Evolutionary conservation across 2,888 invertebrate species (phyloP).

Genomic region (Listrodromus nycthemerus): DNA sequence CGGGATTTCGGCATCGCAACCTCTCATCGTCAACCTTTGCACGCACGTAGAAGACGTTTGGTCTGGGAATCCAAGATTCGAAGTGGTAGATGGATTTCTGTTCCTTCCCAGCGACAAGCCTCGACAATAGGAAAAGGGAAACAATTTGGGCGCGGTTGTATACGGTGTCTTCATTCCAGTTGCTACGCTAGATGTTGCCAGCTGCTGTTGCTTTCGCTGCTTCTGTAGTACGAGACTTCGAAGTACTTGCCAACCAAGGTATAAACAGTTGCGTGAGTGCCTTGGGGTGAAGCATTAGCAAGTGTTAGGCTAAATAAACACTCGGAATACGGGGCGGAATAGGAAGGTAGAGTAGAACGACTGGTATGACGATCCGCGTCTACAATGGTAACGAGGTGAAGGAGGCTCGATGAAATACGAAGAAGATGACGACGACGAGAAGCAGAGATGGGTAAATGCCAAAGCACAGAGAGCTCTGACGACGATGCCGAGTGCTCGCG

Average conservation of each 20-base stretch:
- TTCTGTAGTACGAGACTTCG: constrained; percentile 38
- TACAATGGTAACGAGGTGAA: constrained; percentile 62
- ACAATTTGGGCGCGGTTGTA: constrained; percentile 48
- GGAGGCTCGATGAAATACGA: constrained; percentile 56
- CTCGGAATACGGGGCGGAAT: constrained; percentile 62
- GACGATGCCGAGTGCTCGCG: constrained; percentile 38
- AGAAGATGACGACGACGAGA: constrained; percentile 43
- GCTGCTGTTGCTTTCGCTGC: constrained; percentile 38
- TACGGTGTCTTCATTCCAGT: constrained; percentile 31
- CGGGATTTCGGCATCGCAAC: background rate
- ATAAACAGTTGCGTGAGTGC: constrained; percentile 56
- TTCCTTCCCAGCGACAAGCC: background rate
- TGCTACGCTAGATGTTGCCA: constrained; percentile 20
- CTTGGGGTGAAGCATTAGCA: constrained; percentile 72
- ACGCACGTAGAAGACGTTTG: background rate
- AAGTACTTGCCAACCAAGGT: constrained; percentile 45
- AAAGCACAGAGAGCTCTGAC: constrained; percentile 21
- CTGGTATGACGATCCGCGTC: constrained; percentile 51
- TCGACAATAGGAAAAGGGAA: constrained; percentile 13
- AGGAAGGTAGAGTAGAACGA: constrained; percentile 42
- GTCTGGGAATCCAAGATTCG: background rate
- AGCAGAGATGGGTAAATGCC: constrained; percentile 46
- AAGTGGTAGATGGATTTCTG: background rate
- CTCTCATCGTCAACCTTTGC: background rate
- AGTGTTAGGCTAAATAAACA: constrained; percentile 81